Conservation (phyloP, 2,113 vertebrate species). For the Spermophilus dauricus region DNA sequence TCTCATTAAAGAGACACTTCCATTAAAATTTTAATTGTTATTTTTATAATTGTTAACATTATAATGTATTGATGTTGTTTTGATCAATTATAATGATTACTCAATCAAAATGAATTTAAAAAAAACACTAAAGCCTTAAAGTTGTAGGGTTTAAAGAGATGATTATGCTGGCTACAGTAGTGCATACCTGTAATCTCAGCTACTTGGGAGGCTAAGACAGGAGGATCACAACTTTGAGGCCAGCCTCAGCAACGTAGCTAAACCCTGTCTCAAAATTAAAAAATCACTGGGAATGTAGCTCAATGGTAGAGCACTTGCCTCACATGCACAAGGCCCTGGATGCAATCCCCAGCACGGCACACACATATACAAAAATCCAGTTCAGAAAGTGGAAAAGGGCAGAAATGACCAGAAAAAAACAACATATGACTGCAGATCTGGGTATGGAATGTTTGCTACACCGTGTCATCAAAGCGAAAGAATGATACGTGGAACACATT, state of each 20-base stretch:
- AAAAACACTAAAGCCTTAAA: not conserved
- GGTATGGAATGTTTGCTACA: not conserved
- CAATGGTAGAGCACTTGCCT: not conserved
- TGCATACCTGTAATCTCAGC: not conserved
- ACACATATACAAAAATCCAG: not conserved
- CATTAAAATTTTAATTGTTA: not conserved
- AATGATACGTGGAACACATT: not conserved
- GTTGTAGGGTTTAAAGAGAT: not conserved
- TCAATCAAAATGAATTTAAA: not conserved
- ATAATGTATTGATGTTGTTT: not conserved
- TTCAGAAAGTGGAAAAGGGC: not conserved
- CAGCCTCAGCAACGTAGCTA: not conserved
- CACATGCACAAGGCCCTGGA: too few species aligned
- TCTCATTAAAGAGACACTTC: not conserved
- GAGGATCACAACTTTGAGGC: not conserved
- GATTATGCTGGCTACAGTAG: not conserved
- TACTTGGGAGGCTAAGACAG: not conserved
- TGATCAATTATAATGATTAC: not conserved
- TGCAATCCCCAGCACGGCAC: not conserved
- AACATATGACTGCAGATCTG: not conserved
- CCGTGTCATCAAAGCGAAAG: not conserved
- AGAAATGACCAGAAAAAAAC: not conserved
- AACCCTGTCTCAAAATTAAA: not conserved
- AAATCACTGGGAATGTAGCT: not conserved
- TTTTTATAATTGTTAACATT: constrained; percentile 1